Percentiles rank a stretch among this genome's conserved stretches.
phyloP scores from a whole-genome alignment of 2,888 invertebrate species.

The Pristionchus exspectatus region DNA sequence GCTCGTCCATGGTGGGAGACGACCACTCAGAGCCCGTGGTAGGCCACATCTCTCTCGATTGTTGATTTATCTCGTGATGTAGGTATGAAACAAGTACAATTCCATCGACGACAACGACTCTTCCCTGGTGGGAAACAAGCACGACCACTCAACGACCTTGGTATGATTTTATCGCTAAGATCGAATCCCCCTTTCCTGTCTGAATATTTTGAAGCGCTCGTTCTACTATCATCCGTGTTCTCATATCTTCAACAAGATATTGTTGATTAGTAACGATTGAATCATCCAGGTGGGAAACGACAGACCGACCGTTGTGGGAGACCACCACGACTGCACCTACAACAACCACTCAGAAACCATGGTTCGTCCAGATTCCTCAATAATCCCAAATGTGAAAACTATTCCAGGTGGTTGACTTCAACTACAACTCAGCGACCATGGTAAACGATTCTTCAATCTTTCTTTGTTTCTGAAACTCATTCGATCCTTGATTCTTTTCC shows the following conservation, averaged over 20 bases:
- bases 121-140: background rate
- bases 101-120: background rate
- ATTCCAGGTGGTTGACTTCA: conserved; percentile 39
- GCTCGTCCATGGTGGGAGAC: conserved; percentile 28
- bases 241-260: no score
- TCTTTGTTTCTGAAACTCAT: background rate
- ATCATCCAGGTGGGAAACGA: conserved; percentile 46
- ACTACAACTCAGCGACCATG: conserved; percentile 10
- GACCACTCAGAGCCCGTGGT: conserved; percentile 26
- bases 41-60: background rate
- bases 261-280: no score
- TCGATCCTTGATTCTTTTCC: background rate
- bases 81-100: conserved; percentile 16
- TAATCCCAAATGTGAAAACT: background rate
- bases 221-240: no score
- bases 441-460: background rate
- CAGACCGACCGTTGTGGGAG: conserved; percentile 36
- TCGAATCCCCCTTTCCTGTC: no score
- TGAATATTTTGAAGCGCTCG: no score
- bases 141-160: conserved; percentile 35
- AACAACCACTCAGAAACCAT: background rate
- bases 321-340: background rate
- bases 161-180: background rate
- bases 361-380: background rate
- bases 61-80: background rate